A percentile compares a stretch with the other conserved stretches of the same genome.
phyloP scores from a whole-genome alignment of 2,888 invertebrate species.

The Neoascia interrupta region DNA sequence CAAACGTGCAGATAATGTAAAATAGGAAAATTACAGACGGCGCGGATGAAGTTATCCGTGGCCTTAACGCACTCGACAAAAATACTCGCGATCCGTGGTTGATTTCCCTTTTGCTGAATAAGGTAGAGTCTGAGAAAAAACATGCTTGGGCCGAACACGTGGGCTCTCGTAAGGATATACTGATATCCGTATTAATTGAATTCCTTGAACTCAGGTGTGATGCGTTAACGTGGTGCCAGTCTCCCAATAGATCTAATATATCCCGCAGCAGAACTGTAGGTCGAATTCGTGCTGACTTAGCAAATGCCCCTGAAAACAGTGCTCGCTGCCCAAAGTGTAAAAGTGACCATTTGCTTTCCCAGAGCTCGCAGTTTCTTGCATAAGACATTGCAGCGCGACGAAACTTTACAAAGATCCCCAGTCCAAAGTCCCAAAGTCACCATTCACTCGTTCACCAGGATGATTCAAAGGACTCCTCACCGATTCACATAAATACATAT shows the following conservation, averaged over 20 bases:
- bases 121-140: too few species aligned
- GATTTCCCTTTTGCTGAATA: too few species aligned
- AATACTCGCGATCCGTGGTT: constrained; percentile 12
- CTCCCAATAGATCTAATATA: neutral
- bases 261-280: neutral
- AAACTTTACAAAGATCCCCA: neutral
- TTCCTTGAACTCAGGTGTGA: neutral
- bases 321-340: constrained; percentile 2
- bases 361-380: constrained; percentile 9
- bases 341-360: too few species aligned
- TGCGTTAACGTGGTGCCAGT: neutral
- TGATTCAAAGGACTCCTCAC: too few species aligned
- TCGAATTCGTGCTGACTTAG: constrained; percentile 6
- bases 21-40: constrained; percentile 5
- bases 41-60: constrained; percentile 20
- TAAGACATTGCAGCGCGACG: constrained; percentile 20
- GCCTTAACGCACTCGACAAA: constrained; percentile 7
- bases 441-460: constrained; percentile 18
- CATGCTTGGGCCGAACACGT: too few species aligned
- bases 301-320: neutral
- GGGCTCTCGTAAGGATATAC: neutral
- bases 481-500: too few species aligned
- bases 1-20: neutral
- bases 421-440: constrained; percentile 13
- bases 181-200: neutral